Conservation (phyloP, 2,797 vertebrate genomes). For the Protosalanx chinensis region DNA sequence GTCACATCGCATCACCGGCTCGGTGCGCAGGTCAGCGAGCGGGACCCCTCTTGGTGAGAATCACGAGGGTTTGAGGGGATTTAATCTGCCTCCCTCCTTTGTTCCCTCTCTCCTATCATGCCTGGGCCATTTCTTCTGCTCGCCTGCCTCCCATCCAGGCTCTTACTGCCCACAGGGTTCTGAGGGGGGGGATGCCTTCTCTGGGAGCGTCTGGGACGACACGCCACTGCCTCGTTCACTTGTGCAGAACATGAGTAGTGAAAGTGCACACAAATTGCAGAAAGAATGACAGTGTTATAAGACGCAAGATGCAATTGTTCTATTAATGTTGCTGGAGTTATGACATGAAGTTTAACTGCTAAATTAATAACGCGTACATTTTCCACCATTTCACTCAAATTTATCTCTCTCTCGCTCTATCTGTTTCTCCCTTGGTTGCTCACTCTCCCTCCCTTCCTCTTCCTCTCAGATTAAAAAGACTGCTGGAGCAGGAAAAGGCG, state of each 20-base stretch:
- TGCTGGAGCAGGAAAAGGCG: slow-evolving; percentile 93
- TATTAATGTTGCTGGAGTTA: too few relatives aligned
- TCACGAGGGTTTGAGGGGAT: slow-evolving; percentile 32
- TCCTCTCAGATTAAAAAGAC: slow-evolving; percentile 82
- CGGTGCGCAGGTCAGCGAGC: slow-evolving; percentile 6
- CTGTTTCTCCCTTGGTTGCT: background rate
- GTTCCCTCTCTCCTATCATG: slow-evolving; percentile 35
- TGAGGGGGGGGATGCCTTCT: slow-evolving; percentile 1
- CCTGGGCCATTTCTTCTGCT: slow-evolving; percentile 34
- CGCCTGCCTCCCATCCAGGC: slow-evolving; percentile 19
- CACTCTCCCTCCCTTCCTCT: slow-evolving; percentile 23
- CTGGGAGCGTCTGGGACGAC: background rate
- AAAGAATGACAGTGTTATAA: background rate
- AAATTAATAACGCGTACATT: background rate
- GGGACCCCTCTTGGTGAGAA: slow-evolving; percentile 34
- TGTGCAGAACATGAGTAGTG: background rate
- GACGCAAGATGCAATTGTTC: too few relatives aligned
- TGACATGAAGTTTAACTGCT: too few relatives aligned
- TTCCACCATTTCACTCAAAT: background rate
- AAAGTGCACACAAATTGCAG: background rate
- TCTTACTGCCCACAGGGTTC: background rate
- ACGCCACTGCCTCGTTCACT: background rate
- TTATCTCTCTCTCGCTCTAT: background rate
- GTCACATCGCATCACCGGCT: background rate
- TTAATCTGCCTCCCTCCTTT: slow-evolving; percentile 36